Conservation (phyloP, 2,888 invertebrate species). For the Ochlodes sylvanus region DNA sequence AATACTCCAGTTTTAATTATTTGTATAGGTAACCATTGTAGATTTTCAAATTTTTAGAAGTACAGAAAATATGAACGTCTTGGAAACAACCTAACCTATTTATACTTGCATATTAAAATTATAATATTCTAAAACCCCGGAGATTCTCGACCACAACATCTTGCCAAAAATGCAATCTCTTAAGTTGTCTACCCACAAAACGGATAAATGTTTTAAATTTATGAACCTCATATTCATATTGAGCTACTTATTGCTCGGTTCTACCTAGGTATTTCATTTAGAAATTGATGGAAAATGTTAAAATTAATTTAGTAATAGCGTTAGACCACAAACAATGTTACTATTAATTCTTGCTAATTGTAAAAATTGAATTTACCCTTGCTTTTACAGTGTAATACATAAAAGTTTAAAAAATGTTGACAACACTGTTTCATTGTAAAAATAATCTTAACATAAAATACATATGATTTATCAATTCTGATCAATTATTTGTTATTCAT, state of each 20-base stretch:
- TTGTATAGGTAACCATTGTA: too few species aligned
- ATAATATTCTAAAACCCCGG: constrained; percentile 25
- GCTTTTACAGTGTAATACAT: too few species aligned
- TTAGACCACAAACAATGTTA: too few species aligned
- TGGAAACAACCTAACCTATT: neutral
- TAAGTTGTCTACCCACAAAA: constrained; percentile 37
- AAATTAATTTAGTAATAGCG: too few species aligned
- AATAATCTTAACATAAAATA: neutral
- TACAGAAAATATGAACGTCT: too few species aligned
- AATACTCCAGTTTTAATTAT: too few species aligned
- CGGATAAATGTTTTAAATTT: constrained; percentile 36
- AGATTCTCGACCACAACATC: constrained; percentile 22
- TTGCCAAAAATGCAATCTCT: constrained; percentile 38
- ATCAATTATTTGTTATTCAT: constrained; percentile 32
- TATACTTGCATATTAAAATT: constrained; percentile 27
- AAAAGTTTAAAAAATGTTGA: too few species aligned
- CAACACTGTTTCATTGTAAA: neutral
- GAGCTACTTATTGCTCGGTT: neutral
- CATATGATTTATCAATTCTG: neutral
- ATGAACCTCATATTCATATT: constrained; percentile 31
- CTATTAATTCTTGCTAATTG: too few species aligned
- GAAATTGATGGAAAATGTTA: neutral
- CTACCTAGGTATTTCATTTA: neutral
- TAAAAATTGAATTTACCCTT: too few species aligned
- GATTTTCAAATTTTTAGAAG: too few species aligned